A percentile compares a stretch with the other conserved stretches of the same genome.
Evolutionary conservation across 2,113 vertebrate species (phyloP).

Genomic region (Garra rufa): DNA sequence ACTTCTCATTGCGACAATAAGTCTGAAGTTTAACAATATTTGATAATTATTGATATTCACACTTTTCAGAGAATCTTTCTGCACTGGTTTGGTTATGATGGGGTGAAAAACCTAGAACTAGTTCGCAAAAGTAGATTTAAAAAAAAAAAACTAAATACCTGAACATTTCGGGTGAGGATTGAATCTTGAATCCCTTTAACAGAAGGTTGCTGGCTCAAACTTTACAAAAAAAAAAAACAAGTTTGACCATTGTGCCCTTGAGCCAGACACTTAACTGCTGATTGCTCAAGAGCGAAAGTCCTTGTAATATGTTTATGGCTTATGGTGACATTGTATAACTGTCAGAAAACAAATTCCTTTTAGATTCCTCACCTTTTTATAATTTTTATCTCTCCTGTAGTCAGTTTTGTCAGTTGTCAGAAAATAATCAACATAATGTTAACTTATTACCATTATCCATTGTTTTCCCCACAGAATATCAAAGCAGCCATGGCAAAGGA

Average conservation of each 20-base stretch:
- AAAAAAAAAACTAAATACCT: too few species aligned
- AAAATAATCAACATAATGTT: background rate
- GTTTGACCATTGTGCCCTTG: background rate
- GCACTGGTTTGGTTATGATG: too few species aligned
- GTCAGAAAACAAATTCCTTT: background rate
- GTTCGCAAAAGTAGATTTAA: too few species aligned
- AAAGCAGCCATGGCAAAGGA: slow-evolving; percentile 86
- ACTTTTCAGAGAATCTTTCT: too few species aligned
- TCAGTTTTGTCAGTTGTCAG: background rate
- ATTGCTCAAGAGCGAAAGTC: slow-evolving; percentile 2
- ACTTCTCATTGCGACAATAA: too few species aligned
- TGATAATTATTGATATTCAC: too few species aligned
- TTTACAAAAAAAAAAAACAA: background rate
- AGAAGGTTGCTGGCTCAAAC: background rate
- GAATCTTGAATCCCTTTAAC: too few species aligned
- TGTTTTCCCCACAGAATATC: slow-evolving; percentile 77
- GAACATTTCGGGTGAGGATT: too few species aligned
- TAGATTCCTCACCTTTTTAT: background rate
- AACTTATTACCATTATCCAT: background rate
- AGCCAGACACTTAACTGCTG: background rate
- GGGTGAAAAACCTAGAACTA: too few species aligned
- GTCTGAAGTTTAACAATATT: too few species aligned
- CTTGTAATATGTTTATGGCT: background rate
- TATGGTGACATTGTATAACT: background rate
- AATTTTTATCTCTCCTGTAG: background rate